Evolutionary conservation across 1,140 invertebrate species (phyloP), one percentile per base, ranked within the genome.

Genomic region (Drosophila pectinifera): DNA sequence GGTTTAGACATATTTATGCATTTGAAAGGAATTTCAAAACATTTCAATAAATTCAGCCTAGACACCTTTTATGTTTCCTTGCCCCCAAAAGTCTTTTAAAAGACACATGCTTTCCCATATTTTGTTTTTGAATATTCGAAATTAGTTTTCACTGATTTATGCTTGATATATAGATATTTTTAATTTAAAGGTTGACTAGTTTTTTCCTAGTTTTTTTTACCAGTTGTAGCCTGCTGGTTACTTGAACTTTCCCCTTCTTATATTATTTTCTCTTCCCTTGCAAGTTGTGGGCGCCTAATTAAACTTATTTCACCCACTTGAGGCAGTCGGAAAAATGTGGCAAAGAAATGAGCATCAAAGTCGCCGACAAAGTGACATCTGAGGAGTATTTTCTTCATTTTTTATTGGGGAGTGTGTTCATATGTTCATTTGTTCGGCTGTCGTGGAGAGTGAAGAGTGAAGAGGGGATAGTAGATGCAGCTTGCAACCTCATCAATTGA

Each of bases 291-390:
- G 46, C 48, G 48, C 61, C 73, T 76, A 76, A 76, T 76, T 76
- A 76, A 76, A 76, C 72, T 67, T 72, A 64, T 70, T 70, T 76
- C 73, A 76, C 61, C 73, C 73, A 54, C 72, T 72, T 70, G 65
- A 70, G 22, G 39, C 22, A 34, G 28, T 39, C 18, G 67, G 28
- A 31, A 46, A 31, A 45, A 45, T 28, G 11, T 16, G 34, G 26
- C 36, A 31, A 64, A 64, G 14, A 31, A 7, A 22, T 3, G 10
- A 34, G 54, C 73, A 67, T 76, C 46, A 76, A 76, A 76, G 73
- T 57, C 54, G 24, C 62, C 73, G 73, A 76, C 73, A 76, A 67
- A 67, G 39, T 76, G 73, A 76, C 53, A 76, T 58, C 73, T 58
- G 68, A 73, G 24, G 39, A 61, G 22, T 36, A 42, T 43, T 43